Evolutionary conservation across 2,113 vertebrate genomes (phyloP), one percentile per base, ranked within the genome.

Genomic region (Corythaixoides concolor): DNA sequence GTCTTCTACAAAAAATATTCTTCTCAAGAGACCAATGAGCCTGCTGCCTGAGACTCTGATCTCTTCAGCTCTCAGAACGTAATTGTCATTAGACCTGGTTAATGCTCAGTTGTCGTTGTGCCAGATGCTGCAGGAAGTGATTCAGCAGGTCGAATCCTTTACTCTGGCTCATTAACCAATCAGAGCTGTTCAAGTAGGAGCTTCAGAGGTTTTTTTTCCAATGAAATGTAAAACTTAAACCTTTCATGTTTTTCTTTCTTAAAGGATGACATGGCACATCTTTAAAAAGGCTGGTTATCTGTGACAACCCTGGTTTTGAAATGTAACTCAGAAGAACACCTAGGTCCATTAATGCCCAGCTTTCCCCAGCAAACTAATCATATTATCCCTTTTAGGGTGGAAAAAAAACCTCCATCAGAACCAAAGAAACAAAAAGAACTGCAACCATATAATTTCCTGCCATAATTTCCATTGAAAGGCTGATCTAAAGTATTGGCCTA

Each of bases 111-210:
- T 96, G 81, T 94, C 58, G 1, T 11, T 8, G 55, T 91, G 86
- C 93, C 95, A 96, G 82, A 30, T 66, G 67, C 70, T 90, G 68
- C 79, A 96, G 93, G 88, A 96, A 85, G 86, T 92, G 83, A 94
- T 96, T 95, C 95, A 93, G 85, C 89, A 88, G 68, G 50, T 92
- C 20, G 1, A 22, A 2, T 94, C 39, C 49, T 92, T 86, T 83
- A 72, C 83, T 77, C 83, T 91, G 84, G 16, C 58, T 81, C 12
- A 0, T 63, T 90, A 90, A 88, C 92, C 72, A 86, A 93, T 95
- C 72, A 67, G 67, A 66, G 47, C 17, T 56, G 58, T 72, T 77
- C 49, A 67, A 74, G 62, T 33, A 30, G 2, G 37, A 53, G 52
- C 67, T 93, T 78, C 39, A 67, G 70, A 82, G 23, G 6, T 6